phyloP scores from a whole-genome alignment of 2,113 vertebrate genomes.

The Gasterosteus aculeatus region DNA sequence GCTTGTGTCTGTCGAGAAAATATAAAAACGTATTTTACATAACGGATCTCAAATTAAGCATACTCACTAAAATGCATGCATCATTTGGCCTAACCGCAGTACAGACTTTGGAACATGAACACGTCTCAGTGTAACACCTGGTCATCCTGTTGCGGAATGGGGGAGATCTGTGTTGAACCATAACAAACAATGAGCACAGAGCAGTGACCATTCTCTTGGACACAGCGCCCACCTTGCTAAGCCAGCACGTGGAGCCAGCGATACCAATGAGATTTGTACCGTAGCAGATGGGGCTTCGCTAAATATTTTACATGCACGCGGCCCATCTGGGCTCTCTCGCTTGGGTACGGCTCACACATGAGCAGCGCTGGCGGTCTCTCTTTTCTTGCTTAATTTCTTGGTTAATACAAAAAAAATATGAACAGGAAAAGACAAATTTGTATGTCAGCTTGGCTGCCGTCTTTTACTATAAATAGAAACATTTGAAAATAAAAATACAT shows the following conservation, averaged over 20 bases:
- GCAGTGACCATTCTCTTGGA: constrained; percentile 59
- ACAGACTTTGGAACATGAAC: constrained; percentile 33
- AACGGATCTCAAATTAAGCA: constrained; percentile 44
- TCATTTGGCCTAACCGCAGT: constrained; percentile 37
- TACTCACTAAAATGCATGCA: constrained; percentile 27
- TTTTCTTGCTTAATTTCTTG: constrained; percentile 2
- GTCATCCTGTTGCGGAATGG: constrained; percentile 40
- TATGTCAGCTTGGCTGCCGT: constrained; percentile 21
- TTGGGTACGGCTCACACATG: constrained; percentile 27
- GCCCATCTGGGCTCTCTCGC: constrained; percentile 56
- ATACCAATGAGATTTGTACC: constrained; percentile 55
- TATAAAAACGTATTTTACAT: constrained; percentile 27
- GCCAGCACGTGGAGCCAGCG: constrained; percentile 65
- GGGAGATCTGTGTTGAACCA: constrained; percentile 54
- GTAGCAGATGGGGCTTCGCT: constrained; percentile 70
- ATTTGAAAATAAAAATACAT: constrained; percentile 2
- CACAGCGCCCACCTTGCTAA: constrained; percentile 39
- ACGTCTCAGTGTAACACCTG: constrained; percentile 50
- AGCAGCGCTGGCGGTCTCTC: constrained; percentile 17
- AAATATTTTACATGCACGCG: constrained; percentile 68
- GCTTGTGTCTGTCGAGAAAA: constrained; percentile 24
- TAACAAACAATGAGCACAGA: constrained; percentile 57
- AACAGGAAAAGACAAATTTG: constrained; percentile 12
- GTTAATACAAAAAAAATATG: constrained; percentile 31
- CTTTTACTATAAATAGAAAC: constrained; percentile 23